Conservation (phyloP, 2,888 invertebrate genomes). For the Patella caerulea region DNA sequence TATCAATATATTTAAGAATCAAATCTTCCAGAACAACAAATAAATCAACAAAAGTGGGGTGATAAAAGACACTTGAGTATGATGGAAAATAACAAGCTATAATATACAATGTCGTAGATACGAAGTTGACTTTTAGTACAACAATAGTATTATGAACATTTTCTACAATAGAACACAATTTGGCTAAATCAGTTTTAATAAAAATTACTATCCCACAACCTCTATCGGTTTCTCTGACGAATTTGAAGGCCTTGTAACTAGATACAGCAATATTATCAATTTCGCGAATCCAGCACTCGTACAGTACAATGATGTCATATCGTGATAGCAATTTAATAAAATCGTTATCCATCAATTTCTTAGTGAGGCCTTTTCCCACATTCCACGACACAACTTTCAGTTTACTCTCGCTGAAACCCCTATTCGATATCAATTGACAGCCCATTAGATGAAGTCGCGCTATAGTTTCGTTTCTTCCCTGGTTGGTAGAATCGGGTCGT, state of each 20-base stretch:
- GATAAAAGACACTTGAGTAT: neutral
- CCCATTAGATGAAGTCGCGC: too few relatives aligned
- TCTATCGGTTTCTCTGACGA: neutral
- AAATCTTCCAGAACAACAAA: neutral
- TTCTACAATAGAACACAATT: neutral
- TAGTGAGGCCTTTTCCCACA: neutral
- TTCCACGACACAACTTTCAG: neutral
- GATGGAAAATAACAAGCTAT: neutral
- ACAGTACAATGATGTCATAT: neutral
- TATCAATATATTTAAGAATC: neutral
- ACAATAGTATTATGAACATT: neutral
- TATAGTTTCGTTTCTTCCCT: too few relatives aligned
- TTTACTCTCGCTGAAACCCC: neutral
- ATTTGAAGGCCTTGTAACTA: neutral
- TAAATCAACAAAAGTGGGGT: neutral
- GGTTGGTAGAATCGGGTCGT: too few relatives aligned
- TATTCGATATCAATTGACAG: too few relatives aligned
- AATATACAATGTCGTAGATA: neutral
- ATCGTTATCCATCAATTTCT: constrained; percentile 4
- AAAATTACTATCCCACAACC: neutral
- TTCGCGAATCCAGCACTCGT: neutral
- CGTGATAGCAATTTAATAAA: neutral
- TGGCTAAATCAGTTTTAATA: neutral
- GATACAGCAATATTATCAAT: neutral
- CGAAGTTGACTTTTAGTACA: too few relatives aligned